These are phyloP conservation scores for Mungos mungo DNA, from an alignment of 2,113 vertebrate genomes.

Conservation along the genomic window DNA sequence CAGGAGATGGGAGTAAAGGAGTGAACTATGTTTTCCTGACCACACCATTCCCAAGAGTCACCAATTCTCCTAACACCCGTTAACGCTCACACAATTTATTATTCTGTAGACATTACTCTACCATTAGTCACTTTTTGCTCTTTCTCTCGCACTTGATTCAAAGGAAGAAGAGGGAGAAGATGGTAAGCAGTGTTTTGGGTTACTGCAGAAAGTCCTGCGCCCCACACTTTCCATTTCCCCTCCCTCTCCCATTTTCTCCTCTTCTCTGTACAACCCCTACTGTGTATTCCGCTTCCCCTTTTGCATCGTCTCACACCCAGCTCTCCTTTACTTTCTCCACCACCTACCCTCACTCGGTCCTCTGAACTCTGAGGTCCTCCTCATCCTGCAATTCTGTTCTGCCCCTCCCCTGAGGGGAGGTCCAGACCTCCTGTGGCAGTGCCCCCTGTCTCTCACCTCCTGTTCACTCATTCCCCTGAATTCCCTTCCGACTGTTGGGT, in stretches of 20 bases:
- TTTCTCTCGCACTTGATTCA: slow-evolving; percentile 48
- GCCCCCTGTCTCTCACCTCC: neutral
- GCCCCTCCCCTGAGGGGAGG: neutral
- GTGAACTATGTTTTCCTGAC: slow-evolving; percentile 21
- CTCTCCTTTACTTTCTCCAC: slow-evolving; percentile 9
- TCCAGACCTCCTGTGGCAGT: neutral
- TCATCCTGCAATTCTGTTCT: neutral
- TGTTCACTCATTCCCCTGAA: neutral
- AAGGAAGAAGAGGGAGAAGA: neutral
- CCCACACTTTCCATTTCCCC: neutral
- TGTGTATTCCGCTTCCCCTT: neutral
- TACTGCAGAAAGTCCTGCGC: slow-evolving; percentile 34
- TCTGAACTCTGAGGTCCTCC: neutral
- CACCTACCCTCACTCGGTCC: neutral
- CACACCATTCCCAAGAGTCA: slow-evolving; percentile 18
- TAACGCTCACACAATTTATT: neutral
- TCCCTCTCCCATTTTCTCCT: neutral
- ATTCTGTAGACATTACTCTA: neutral
- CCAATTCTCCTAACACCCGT: neutral
- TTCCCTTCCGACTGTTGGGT: neutral
- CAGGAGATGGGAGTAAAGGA: neutral
- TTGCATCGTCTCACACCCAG: neutral
- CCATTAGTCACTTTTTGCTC: slow-evolving; percentile 34
- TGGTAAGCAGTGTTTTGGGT: neutral
- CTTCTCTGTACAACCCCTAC: neutral